Percentiles rank a stretch among this genome's conserved stretches.
These are phyloP conservation scores for Condylura cristata DNA, from an alignment of 2,113 vertebrate genomes.

Conservation along the genomic window DNA sequence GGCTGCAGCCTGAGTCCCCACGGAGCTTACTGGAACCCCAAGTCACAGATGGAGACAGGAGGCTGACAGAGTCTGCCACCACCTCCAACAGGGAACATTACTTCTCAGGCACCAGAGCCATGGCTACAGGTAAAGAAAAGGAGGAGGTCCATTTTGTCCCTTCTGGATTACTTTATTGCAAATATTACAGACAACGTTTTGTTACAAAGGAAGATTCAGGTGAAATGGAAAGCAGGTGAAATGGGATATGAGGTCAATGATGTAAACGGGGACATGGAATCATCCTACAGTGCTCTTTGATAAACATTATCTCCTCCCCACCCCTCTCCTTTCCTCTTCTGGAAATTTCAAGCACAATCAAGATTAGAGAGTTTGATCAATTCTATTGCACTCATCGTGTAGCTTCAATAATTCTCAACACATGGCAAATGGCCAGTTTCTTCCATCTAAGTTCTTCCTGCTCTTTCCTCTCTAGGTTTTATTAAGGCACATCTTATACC, in stretches of 20 bases:
- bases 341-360: neutral
- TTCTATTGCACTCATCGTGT: neutral
- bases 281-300: neutral
- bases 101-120: neutral
- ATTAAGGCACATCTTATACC: neutral
- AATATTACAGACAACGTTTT: neutral
- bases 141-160: neutral
- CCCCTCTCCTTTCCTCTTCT: neutral
- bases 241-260: neutral
- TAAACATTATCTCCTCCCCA: neutral
- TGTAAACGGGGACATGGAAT: neutral
- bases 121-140: neutral
- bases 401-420: neutral
- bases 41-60: neutral
- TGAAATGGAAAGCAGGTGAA: neutral
- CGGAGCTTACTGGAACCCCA: neutral
- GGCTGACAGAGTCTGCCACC: neutral
- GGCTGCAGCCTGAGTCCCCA: neutral
- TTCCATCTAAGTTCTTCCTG: neutral
- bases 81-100: neutral
- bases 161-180: neutral
- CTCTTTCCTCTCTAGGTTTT: neutral
- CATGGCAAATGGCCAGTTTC: neutral
- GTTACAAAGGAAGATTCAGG: neutral
- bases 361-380: neutral